Conservation (phyloP, 1,140 invertebrate species). For the Pseudachorutes palmiensis region DNA sequence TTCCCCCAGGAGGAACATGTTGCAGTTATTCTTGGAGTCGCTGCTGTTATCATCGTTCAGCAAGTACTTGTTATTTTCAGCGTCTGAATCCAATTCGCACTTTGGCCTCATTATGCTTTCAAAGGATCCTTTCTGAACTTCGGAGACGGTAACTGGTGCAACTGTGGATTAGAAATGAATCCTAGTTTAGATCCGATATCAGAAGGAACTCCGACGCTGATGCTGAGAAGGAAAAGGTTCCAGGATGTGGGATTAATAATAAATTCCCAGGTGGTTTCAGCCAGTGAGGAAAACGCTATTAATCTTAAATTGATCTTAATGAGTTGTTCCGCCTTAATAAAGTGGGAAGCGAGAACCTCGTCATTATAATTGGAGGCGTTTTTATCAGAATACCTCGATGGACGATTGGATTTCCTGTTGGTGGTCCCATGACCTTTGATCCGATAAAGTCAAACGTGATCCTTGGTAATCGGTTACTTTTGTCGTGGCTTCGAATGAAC, state of each 20-base stretch:
- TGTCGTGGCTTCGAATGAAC: not conserved
- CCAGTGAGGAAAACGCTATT: not conserved
- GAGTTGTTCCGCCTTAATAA: too few relatives aligned
- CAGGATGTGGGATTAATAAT: too few relatives aligned
- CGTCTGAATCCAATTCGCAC: not conserved
- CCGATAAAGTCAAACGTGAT: not conserved
- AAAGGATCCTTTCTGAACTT: not conserved
- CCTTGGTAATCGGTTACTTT: not conserved
- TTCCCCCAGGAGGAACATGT: conserved; percentile 29
- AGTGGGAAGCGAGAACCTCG: too few relatives aligned
- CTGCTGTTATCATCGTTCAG: not conserved
- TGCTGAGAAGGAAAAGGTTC: too few relatives aligned
- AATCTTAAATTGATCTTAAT: not conserved
- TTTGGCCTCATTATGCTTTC: not conserved
- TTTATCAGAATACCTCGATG: not conserved
- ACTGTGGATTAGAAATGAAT: not conserved
- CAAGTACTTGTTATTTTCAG: conserved; percentile 7
- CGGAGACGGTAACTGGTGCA: not conserved
- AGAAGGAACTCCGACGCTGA: too few relatives aligned
- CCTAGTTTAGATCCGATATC: too few relatives aligned
- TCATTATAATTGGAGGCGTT: too few relatives aligned
- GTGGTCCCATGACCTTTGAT: conserved; percentile 8
- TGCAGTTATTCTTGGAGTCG: not conserved
- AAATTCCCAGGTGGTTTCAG: too few relatives aligned
- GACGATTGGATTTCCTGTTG: not conserved